Percentiles rank a stretch among this genome's conserved stretches.
phyloP scores from a whole-genome alignment of 1,140 invertebrate species.

The Periplaneta americana region DNA sequence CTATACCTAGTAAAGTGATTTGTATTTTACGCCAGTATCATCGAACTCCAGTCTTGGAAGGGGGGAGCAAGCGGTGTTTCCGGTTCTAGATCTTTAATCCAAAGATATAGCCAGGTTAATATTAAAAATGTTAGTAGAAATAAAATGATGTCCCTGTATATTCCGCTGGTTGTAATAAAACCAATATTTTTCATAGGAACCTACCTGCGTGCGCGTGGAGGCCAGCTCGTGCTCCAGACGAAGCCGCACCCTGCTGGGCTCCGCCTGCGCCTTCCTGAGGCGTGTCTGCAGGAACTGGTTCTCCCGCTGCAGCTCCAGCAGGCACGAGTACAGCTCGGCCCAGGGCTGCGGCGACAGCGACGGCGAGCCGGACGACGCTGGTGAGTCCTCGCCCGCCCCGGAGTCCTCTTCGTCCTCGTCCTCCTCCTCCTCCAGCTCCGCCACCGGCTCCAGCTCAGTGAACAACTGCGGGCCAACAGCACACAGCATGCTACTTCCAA shows the following conservation, averaged over 20 bases:
- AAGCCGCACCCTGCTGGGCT: not conserved
- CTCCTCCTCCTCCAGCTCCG: slow-evolving; percentile 36
- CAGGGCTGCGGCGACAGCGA: slow-evolving; percentile 40
- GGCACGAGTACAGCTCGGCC: slow-evolving; percentile 32
- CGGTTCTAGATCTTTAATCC: too few species aligned
- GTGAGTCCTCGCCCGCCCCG: slow-evolving; percentile 36
- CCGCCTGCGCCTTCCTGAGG: not conserved
- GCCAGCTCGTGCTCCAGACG: slow-evolving; percentile 1
- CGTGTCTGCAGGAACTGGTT: slow-evolving; percentile 23
- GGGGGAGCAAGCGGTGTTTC: too few species aligned
- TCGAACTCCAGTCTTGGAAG: too few species aligned
- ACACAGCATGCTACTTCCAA: too few species aligned
- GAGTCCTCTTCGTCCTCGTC: slow-evolving; percentile 36
- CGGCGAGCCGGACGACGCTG: slow-evolving; percentile 24
- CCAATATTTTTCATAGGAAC: too few species aligned
- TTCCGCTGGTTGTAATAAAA: too few species aligned
- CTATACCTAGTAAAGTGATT: too few species aligned
- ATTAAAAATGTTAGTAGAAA: too few species aligned
- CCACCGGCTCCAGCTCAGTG: slow-evolving; percentile 36
- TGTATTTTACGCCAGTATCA: too few species aligned
- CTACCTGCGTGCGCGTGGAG: not conserved
- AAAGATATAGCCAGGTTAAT: too few species aligned
- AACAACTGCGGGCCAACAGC: slow-evolving; percentile 38
- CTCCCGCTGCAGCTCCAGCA: slow-evolving; percentile 27
- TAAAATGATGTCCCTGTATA: too few species aligned